Evolutionary conservation across 2,797 vertebrate species (phyloP), one percentile per base, ranked within the genome.

Genomic region (Spatula clypeata): DNA sequence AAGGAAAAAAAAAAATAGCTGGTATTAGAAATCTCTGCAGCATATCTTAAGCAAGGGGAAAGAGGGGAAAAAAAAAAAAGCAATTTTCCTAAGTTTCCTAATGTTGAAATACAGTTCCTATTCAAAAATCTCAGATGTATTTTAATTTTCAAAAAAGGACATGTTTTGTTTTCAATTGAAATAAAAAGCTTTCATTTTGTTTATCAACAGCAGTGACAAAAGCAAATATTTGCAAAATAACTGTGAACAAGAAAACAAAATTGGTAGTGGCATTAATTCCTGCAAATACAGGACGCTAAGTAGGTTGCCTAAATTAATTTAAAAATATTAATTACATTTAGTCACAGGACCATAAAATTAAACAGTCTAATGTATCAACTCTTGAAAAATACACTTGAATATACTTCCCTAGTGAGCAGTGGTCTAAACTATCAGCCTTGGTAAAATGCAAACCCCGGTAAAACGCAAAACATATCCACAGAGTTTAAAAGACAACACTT

Each of bases 381-480:
- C 92, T 95, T 91, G 90, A 96, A 97, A 93, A 95, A 95, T 61
- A 87, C 88, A 93, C 90, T 96, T 92, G 47, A 95, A 86, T 42
- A 62, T 9, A 58, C 80, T 87, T 87, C 79, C 90, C 93, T 51
- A n/a, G 79, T 7, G 73, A 96, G 79, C 65, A 86, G 45, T 26
- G 76, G 70, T 44, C 82, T 90, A 60, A 79, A 36, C 73, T 80
- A 75, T 79, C 79, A 65, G 79, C 71, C 45, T 55, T 26, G 83
- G 76, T 12, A 47, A 72, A 86, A 93, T 40, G 54, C 79, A 51
- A 69, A 55, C 69, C 24, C 24, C 27, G 75, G 79, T 13, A 44
- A 72, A 86, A 93, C 32, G 38, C 76, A 51, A 65, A 51, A 51
- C 8, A 8, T 51, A 27, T 27, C 24, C 49, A 49, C 72, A 29